Evolutionary conservation across 53 echinoderm and acorn worm species (phyloP), one percentile per base, ranked within the genome.

Genomic region (Hippasteria phrygiana): DNA sequence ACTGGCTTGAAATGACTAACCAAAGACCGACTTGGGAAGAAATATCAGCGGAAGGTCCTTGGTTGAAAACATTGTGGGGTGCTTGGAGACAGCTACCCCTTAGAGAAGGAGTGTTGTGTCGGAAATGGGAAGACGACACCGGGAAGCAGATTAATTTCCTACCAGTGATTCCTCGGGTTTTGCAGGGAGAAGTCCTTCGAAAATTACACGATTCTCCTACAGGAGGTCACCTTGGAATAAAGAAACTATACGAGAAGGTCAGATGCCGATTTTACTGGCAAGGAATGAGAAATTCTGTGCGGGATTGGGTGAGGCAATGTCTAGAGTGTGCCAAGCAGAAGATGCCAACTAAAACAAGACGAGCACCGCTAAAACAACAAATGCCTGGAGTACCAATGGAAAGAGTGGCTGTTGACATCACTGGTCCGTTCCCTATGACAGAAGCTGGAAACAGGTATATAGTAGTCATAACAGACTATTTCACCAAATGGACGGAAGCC

Each of bases 181-280:
- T 66, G 13, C 69, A 42, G 16, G 33, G 18, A 4, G 62, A 53
- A 20, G 87, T 87, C 18, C 77, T 86, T 20, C 17, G 36, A 2
- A 43, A 74, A 34, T 29, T 66, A 27, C 91, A 87, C 54, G 8
- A 59, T 29, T 39, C 59, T 36, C 51, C 85, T 5, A 56, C 62
- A 0, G 64, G 85, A 31, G 84, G 75, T 4, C 91, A 87, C 78
- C 56, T 89, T n/a, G 92, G 88, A 22, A 74, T 74, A 0, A 92
- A 74, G 73, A 88, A 89, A 42, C 56, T 83, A 24, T 33, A 56
- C 8, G 74, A 66, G 31, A 55, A 83, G 33, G 64, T 74, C 29
- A 32, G 38, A 17, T 41, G 75, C 32, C 41, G 78, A 8, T 93
- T 56, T 35, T 93, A 78, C 38, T 93, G 93, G 93, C 71, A 74